Conservation (phyloP, 2,113 vertebrate species). For the Rattus rattus region DNA sequence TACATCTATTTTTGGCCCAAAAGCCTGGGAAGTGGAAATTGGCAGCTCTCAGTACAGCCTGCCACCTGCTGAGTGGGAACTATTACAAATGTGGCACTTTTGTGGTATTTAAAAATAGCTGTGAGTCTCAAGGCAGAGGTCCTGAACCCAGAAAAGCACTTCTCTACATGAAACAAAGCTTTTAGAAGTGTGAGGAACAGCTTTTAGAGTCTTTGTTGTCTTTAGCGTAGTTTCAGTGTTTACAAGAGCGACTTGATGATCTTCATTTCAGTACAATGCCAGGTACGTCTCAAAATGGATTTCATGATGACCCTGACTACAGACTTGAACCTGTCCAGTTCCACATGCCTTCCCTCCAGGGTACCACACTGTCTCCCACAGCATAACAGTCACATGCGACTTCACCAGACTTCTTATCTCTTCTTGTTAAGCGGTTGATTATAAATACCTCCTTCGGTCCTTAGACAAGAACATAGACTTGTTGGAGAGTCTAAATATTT, state of each 20-base stretch:
- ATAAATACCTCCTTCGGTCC: background rate
- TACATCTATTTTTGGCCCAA: conserved; percentile 62
- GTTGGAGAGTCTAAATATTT: background rate
- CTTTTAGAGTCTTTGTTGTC: background rate
- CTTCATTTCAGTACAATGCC: background rate
- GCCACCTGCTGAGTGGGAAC: conserved; percentile 57
- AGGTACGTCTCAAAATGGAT: background rate
- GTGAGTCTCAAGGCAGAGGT: background rate
- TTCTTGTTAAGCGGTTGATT: background rate
- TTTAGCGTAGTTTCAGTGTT: background rate
- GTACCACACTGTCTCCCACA: accelerated
- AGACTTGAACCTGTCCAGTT: background rate
- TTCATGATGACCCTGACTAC: background rate
- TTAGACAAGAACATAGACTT: background rate
- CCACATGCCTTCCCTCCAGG: background rate
- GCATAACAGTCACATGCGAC: background rate
- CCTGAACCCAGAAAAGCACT: background rate
- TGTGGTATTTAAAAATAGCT: background rate
- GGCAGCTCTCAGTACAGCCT: conserved; percentile 49
- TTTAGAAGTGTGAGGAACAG: no score
- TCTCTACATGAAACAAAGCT: background rate
- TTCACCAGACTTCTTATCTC: background rate
- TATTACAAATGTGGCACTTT: background rate
- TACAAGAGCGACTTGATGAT: background rate
- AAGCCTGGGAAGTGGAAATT: conserved; percentile 64